Conservation (phyloP, 2,113 vertebrate genomes). For the Lipophrys pholis region DNA sequence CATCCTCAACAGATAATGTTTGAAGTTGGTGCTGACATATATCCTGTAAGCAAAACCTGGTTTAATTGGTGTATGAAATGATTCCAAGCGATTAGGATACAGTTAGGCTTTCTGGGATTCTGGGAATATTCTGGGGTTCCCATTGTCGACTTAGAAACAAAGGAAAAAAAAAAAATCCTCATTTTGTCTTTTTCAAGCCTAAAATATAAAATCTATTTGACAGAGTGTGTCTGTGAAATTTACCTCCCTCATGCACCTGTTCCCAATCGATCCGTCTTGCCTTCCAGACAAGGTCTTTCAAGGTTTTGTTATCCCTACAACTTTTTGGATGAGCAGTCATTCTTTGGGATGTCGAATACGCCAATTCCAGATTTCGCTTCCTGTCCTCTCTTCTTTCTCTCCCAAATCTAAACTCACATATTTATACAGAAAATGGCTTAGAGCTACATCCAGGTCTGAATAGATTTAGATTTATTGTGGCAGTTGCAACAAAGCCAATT, state of each 20-base stretch:
- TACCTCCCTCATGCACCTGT: conserved; percentile 52
- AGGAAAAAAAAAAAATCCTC: neutral
- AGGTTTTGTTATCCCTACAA: conserved; percentile 25
- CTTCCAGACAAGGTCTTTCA: conserved; percentile 53
- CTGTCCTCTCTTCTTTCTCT: conserved; percentile 14
- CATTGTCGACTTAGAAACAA: conserved; percentile 5
- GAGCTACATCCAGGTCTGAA: conserved; percentile 35
- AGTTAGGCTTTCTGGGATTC: neutral
- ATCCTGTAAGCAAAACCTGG: no score
- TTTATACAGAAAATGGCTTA: conserved; percentile 25
- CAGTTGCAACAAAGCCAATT: conserved; percentile 51
- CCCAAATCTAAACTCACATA: conserved; percentile 42
- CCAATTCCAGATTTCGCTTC: conserved; percentile 29
- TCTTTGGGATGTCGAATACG: conserved; percentile 44
- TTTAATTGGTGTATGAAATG: conserved; percentile 9
- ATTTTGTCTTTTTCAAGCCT: neutral
- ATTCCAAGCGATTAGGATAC: neutral
- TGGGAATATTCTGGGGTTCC: neutral
- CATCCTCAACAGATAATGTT: conserved; percentile 3
- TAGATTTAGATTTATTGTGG: conserved; percentile 47
- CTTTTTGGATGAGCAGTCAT: conserved; percentile 39
- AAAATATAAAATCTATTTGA: conserved; percentile 2
- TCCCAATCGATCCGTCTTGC: conserved; percentile 46
- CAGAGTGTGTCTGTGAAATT: conserved; percentile 13
- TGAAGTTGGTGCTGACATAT: conserved; percentile 5